Percentiles rank a stretch among this genome's conserved stretches.
These are phyloP conservation scores for Adelognathus sp. DNA, from an alignment of 2,888 invertebrate species.

Conservation along the genomic window DNA sequence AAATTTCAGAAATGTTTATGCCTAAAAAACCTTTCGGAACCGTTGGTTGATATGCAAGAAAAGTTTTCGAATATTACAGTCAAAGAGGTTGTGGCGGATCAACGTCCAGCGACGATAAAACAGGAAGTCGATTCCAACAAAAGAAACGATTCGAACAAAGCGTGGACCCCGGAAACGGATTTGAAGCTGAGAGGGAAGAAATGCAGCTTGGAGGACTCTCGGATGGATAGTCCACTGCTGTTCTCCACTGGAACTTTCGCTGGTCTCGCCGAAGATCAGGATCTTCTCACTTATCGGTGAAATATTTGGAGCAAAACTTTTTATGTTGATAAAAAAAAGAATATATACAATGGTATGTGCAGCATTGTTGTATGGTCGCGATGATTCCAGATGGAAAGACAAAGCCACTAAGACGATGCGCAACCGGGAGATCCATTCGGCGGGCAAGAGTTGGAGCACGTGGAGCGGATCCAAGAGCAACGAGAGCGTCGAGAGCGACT, in stretches of 20 bases:
- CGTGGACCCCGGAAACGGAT: slow-evolving; percentile 61
- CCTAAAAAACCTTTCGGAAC: no score
- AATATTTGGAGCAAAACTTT: no score
- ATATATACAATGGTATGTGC: background rate
- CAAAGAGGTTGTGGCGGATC: no score
- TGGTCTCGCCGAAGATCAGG: slow-evolving; percentile 75
- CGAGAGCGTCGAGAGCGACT: slow-evolving; percentile 72
- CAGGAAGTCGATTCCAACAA: slow-evolving; percentile 37
- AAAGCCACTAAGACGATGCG: slow-evolving; percentile 71
- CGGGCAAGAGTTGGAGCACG: slow-evolving; percentile 68
- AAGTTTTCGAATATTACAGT: no score
- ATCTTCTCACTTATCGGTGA: slow-evolving; percentile 75
- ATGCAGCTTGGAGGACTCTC: slow-evolving; percentile 74
- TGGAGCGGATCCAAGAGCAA: slow-evolving; percentile 74
- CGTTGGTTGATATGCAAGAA: no score
- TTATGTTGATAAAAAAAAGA: background rate
- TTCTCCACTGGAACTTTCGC: slow-evolving; percentile 72
- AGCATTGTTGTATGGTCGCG: no score
- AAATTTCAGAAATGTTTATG: no score
- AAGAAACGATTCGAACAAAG: slow-evolving; percentile 52
- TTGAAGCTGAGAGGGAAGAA: slow-evolving; percentile 75
- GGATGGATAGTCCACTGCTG: slow-evolving; percentile 71
- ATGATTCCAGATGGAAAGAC: slow-evolving; percentile 70
- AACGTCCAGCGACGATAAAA: slow-evolving; percentile 20
- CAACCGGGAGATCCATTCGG: slow-evolving; percentile 73